Evolutionary conservation across 2,888 invertebrate species (phyloP).

Genomic region (Drosophila cracens): DNA sequence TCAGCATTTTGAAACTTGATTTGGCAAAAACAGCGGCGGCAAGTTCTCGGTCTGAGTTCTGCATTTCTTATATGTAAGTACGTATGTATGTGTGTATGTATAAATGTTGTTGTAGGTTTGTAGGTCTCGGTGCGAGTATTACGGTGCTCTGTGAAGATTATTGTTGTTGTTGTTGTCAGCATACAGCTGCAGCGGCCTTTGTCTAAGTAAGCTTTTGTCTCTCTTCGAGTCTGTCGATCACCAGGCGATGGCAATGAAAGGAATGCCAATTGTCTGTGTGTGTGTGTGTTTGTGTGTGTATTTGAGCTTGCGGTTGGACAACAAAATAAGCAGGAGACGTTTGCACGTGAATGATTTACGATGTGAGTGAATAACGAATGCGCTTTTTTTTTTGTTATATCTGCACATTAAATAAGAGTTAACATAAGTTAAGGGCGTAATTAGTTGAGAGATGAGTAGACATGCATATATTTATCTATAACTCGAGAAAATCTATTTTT

Average conservation of each 20-base stretch:
- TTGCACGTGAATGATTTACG: slow-evolving; percentile 13
- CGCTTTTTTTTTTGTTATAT: neutral
- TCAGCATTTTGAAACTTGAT: slow-evolving; percentile 67
- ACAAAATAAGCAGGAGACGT: slow-evolving; percentile 3
- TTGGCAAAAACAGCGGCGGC: slow-evolving; percentile 42
- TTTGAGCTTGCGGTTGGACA: slow-evolving; percentile 4
- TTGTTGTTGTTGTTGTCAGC: slow-evolving; percentile 18
- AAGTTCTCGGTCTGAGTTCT: slow-evolving; percentile 39
- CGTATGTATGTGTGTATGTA: slow-evolving; percentile 9
- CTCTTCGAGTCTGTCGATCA: slow-evolving; percentile 42
- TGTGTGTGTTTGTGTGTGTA: neutral
- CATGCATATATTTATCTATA: neutral
- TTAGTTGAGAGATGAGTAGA: neutral
- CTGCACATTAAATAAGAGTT: neutral
- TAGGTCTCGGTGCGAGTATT: slow-evolving; percentile 65
- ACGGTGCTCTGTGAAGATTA: slow-evolving; percentile 58
- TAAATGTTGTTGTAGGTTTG: slow-evolving; percentile 66
- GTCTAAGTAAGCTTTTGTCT: slow-evolving; percentile 47
- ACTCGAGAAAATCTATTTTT: neutral
- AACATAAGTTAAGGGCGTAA: neutral
- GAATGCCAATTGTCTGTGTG: slow-evolving; percentile 20
- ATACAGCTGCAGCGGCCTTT: slow-evolving; percentile 47
- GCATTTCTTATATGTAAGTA: slow-evolving; percentile 9
- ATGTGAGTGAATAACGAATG: slow-evolving; percentile 1
- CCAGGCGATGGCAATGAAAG: slow-evolving; percentile 41